Percentiles rank a stretch among this genome's conserved stretches.
These are phyloP conservation scores for Lemur catta DNA, from an alignment of 2,797 vertebrate species.

Conservation along the genomic window DNA sequence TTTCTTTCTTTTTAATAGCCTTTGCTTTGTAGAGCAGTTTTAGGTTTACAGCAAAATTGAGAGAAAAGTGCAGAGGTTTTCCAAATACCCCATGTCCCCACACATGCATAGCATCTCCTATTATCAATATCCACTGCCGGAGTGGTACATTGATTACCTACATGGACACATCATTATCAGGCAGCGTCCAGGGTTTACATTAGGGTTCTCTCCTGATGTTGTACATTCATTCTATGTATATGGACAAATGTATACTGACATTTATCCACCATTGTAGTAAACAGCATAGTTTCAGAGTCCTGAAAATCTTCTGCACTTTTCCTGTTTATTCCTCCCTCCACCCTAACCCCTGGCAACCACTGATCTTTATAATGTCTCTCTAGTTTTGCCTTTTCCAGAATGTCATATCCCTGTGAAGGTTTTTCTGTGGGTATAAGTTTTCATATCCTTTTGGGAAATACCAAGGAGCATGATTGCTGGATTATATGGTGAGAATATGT, in stretches of 20 bases:
- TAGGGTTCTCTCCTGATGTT: neutral
- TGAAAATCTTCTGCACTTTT: neutral
- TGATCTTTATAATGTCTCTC: neutral
- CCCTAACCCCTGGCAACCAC: neutral
- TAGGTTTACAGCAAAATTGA: neutral
- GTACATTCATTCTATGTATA: neutral
- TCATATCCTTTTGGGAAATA: neutral
- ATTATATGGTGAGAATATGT: neutral
- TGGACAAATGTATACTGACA: neutral
- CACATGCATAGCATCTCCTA: fast-evolving
- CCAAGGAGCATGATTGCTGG: neutral
- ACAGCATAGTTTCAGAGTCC: neutral
- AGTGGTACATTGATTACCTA: neutral
- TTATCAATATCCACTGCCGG: too few relatives aligned
- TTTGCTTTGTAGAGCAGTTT: neutral
- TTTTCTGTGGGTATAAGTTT: neutral
- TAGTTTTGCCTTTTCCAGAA: neutral
- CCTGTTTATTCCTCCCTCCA: neutral
- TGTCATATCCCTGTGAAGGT: neutral
- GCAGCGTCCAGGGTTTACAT: neutral
- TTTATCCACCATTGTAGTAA: neutral
- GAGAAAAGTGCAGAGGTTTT: neutral
- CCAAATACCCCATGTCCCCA: too few relatives aligned
- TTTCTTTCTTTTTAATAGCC: neutral
- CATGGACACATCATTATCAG: neutral